These are phyloP conservation scores for Eristalis tenax DNA, from an alignment of 2,888 invertebrate species.

Conservation along the genomic window DNA sequence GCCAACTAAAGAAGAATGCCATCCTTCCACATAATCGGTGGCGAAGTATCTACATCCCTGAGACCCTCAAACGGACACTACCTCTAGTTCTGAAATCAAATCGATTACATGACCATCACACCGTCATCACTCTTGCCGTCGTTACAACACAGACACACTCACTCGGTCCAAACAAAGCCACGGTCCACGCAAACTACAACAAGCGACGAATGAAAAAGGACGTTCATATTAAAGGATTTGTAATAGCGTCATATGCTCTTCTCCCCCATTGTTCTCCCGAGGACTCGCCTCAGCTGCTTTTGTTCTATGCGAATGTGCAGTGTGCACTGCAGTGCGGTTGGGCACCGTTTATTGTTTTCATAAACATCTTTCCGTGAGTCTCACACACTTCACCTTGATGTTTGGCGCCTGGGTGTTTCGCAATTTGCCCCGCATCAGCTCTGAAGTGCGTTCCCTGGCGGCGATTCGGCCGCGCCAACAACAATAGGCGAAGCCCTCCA, in stretches of 20 bases:
- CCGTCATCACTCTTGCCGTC: too few species aligned
- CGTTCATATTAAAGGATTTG: conserved; percentile 73
- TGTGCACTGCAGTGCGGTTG: neutral
- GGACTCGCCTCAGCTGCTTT: conserved; percentile 22
- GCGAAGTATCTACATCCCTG: too few species aligned
- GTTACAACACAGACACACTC: too few species aligned
- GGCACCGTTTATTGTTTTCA: conserved; percentile 41
- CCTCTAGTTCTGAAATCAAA: too few species aligned
- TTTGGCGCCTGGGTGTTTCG: conserved; percentile 73
- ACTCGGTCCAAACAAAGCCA: too few species aligned
- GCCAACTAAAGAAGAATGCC: too few species aligned
- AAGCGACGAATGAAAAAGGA: conserved; percentile 49
- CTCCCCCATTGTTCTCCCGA: conserved; percentile 1
- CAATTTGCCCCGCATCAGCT: conserved; percentile 68
- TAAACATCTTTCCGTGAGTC: conserved; percentile 25
- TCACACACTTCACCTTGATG: conserved; percentile 46
- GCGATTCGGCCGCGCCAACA: conserved; percentile 10
- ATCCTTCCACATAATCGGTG: too few species aligned
- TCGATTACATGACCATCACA: too few species aligned
- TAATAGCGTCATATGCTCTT: conserved; percentile 73
- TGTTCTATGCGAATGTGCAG: conserved; percentile 38
- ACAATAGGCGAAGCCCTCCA: conserved; percentile 19
- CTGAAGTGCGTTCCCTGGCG: conserved; percentile 7
- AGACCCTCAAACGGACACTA: too few species aligned
- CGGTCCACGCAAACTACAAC: neutral